These are phyloP conservation scores for Cataglyphis livida DNA, from an alignment of 2,888 invertebrate species.

Conservation along the genomic window DNA sequence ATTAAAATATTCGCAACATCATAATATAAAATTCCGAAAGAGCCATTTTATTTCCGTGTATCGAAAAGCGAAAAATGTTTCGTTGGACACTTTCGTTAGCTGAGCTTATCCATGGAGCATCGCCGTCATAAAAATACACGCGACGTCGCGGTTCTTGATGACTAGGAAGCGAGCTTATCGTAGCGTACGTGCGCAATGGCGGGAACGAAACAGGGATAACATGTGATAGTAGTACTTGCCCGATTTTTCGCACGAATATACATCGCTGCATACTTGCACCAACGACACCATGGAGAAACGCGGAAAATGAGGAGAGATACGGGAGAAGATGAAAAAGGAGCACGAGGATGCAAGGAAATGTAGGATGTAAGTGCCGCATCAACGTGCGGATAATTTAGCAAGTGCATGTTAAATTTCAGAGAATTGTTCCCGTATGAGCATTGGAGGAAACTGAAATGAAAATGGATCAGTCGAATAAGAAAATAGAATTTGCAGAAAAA, in stretches of 20 bases:
- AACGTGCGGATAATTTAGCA: slow-evolving; percentile 44
- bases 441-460: neutral
- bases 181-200: slow-evolving; percentile 43
- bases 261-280: slow-evolving; percentile 29
- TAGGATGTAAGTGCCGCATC: slow-evolving; percentile 48
- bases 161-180: slow-evolving; percentile 51
- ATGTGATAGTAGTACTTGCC: slow-evolving; percentile 48
- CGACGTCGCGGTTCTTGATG: slow-evolving; percentile 50
- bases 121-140: slow-evolving; percentile 41
- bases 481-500: neutral
- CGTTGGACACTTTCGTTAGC: slow-evolving; percentile 39
- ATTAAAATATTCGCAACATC: slow-evolving; percentile 5
- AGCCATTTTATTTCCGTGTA: slow-evolving; percentile 35
- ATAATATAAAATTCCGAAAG: neutral
- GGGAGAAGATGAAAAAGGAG: slow-evolving; percentile 35
- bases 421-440: slow-evolving; percentile 6
- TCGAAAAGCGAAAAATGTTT: slow-evolving; percentile 40
- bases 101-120: slow-evolving; percentile 39
- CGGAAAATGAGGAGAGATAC: slow-evolving; percentile 24
- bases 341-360: slow-evolving; percentile 21
- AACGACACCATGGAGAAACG: slow-evolving; percentile 44
- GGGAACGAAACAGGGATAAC: slow-evolving; percentile 37
- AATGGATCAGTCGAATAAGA: neutral
- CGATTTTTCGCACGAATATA: slow-evolving; percentile 50
- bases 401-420: slow-evolving; percentile 44